These are phyloP conservation scores for Hoplostethus atlanticus DNA, from an alignment of 2,797 vertebrate genomes.

Conservation along the genomic window DNA sequence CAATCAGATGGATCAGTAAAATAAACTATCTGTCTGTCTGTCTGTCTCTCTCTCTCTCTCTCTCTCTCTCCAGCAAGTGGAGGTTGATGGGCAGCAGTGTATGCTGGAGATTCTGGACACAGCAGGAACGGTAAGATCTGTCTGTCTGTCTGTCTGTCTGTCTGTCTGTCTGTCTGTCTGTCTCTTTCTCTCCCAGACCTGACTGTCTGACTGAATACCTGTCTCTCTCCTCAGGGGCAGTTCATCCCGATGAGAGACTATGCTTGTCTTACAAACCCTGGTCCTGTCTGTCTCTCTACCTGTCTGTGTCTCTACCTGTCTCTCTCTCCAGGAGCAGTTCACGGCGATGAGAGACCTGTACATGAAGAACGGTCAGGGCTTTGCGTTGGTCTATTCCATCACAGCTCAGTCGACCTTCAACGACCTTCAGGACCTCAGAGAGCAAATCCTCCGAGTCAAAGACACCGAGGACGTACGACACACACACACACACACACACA, in stretches of 20 bases:
- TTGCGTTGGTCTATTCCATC: slow-evolving; percentile 97
- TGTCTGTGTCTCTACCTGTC: background rate
- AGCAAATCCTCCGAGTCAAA: slow-evolving; percentile 97
- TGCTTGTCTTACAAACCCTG: too few relatives aligned
- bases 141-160: background rate
- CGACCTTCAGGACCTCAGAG: slow-evolving; percentile 94
- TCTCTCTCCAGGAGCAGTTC: slow-evolving; percentile 90
- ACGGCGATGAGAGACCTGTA: slow-evolving; percentile 96
- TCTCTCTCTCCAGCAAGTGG: slow-evolving; percentile 90
- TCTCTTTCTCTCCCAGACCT: too few relatives aligned
- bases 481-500: background rate
- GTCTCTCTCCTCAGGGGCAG: background rate
- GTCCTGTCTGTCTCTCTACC: background rate
- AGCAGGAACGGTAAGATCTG: slow-evolving; percentile 92
- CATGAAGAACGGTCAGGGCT: slow-evolving; percentile 98
- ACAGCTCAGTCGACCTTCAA: slow-evolving; percentile 98
- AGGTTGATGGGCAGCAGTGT: slow-evolving; percentile 96
- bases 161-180: slow-evolving; percentile 18
- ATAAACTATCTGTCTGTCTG: too few relatives aligned
- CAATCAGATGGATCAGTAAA: too few relatives aligned
- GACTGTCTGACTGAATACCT: background rate
- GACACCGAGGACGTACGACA: slow-evolving; percentile 80
- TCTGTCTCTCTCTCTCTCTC: background rate
- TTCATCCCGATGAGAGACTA: too few relatives aligned
- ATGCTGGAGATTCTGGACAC: slow-evolving; percentile 98